Evolutionary conservation across 2,113 vertebrate species (phyloP).

Genomic region (Andinoacara biseriatus): DNA sequence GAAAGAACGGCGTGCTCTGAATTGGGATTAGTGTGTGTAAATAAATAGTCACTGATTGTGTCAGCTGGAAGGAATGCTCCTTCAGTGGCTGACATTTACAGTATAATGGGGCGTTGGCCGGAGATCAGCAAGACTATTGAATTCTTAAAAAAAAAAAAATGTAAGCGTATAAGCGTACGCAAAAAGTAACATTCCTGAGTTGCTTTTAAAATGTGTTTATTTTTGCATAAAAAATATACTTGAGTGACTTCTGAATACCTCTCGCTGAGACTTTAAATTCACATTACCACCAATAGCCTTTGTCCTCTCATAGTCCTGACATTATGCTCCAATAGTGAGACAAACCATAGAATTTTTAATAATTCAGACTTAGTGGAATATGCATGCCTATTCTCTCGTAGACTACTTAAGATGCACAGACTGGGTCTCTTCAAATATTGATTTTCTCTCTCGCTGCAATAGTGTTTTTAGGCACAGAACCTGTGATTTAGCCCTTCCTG

Average conservation of each 20-base stretch:
- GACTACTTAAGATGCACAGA: slow-evolving; percentile 87
- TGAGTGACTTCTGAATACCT: background rate
- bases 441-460: slow-evolving; percentile 75
- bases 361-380: slow-evolving; percentile 68
- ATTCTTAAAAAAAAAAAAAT: background rate
- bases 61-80: slow-evolving; percentile 47
- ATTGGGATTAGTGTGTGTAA: slow-evolving; percentile 71
- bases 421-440: slow-evolving; percentile 89
- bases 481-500: slow-evolving; percentile 37
- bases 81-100: slow-evolving; percentile 39
- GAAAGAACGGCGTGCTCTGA: slow-evolving; percentile 61
- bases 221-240: background rate
- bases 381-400: slow-evolving; percentile 74
- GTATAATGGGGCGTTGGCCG: slow-evolving; percentile 23
- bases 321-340: slow-evolving; percentile 25
- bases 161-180: background rate
- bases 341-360: slow-evolving; percentile 68
- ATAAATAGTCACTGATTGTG: slow-evolving; percentile 66
- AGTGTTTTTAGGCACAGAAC: slow-evolving; percentile 75
- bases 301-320: slow-evolving; percentile 12
- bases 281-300: slow-evolving; percentile 11
- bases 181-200: slow-evolving; percentile 7
- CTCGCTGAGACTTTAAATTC: background rate
- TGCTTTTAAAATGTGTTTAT: slow-evolving; percentile 20
- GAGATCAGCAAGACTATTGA: slow-evolving; percentile 12